A percentile compares a stretch with the other conserved stretches of the same genome.
Conservation (phyloP, 2,113 vertebrate species). For the Passer montanus region DNA sequence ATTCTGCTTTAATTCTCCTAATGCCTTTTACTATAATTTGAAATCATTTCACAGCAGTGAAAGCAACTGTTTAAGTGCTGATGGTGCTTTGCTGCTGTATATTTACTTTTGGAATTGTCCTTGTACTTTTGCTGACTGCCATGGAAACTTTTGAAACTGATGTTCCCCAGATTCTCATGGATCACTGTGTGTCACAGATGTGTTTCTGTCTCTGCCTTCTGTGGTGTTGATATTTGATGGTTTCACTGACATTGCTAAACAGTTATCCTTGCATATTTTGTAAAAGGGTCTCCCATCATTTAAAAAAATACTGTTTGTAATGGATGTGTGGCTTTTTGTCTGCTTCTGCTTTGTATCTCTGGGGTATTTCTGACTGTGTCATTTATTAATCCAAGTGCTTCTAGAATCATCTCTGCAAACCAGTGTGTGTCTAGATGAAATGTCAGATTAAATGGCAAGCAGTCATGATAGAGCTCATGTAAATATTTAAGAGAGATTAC, state of each 20-base stretch:
- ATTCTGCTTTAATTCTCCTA: slow-evolving; percentile 32
- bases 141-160: not conserved
- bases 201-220: not conserved
- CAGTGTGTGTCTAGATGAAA: not conserved
- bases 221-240: not conserved
- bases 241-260: not conserved
- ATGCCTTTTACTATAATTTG: slow-evolving; percentile 40
- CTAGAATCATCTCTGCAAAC: not conserved
- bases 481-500: not conserved
- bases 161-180: not conserved
- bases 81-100: not conserved
- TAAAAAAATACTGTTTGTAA: not conserved
- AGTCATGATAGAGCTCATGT: not conserved
- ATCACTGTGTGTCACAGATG: not conserved
- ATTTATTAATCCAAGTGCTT: not conserved
- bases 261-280: not conserved
- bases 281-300: not conserved
- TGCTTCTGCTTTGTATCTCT: not conserved
- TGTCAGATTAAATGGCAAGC: not conserved
- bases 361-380: not conserved
- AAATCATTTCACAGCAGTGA: not conserved
- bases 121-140: not conserved
- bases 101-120: not conserved
- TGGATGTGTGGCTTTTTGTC: not conserved
- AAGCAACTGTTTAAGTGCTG: not conserved